Evolutionary conservation across 2,113 vertebrate genomes (phyloP).

Genomic region (Rana temporaria): DNA sequence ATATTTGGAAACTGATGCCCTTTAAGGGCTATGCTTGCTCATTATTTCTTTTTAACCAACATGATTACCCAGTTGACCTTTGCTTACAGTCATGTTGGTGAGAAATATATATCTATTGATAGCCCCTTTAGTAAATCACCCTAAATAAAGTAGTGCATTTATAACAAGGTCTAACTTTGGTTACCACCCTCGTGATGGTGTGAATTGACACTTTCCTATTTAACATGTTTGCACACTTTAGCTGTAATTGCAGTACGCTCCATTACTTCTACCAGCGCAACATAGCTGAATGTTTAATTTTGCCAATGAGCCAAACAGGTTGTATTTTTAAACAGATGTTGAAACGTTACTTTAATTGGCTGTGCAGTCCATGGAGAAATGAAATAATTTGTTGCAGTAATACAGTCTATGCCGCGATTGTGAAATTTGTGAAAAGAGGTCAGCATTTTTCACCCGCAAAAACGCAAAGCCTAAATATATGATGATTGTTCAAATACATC

Average conservation of each 20-base stretch:
- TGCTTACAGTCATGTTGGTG: too few relatives aligned
- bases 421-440: neutral
- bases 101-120: too few relatives aligned
- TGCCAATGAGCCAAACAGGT: slow-evolving; percentile 52
- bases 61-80: too few relatives aligned
- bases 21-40: too few relatives aligned
- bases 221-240: slow-evolving; percentile 7
- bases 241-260: slow-evolving; percentile 26
- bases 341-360: slow-evolving; percentile 20
- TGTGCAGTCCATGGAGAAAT: slow-evolving; percentile 29
- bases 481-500: slow-evolving; percentile 26
- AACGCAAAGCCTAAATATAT: neutral
- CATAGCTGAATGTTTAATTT: slow-evolving; percentile 24
- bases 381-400: slow-evolving; percentile 30
- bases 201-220: slow-evolving; percentile 16
- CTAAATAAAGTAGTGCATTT: neutral
- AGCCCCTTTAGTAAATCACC: too few relatives aligned
- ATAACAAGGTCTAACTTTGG: neutral
- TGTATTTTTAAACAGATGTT: slow-evolving; percentile 26
- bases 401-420: slow-evolving; percentile 9
- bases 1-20: too few relatives aligned
- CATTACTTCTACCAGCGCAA: slow-evolving; percentile 35
- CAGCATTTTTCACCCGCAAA: neutral
- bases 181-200: neutral
- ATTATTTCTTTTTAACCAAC: too few relatives aligned